Evolutionary conservation across 2,113 vertebrate genomes (phyloP).

Genomic region (Nycticorax nycticorax): DNA sequence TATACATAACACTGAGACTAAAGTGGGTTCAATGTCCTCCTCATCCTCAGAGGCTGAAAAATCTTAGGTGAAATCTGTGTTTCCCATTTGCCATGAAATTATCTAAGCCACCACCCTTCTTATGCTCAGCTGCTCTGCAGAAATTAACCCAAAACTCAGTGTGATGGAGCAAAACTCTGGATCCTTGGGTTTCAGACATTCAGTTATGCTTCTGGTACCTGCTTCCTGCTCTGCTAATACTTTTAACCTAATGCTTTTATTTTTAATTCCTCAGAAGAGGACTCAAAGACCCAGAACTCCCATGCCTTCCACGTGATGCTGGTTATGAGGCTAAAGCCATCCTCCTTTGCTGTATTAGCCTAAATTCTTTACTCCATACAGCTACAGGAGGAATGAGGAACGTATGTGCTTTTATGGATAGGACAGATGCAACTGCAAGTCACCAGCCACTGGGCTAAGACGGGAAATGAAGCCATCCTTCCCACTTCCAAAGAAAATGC

Average conservation of each 20-base stretch:
- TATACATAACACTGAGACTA: not conserved
- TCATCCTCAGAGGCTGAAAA: not conserved
- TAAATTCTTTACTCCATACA: not conserved
- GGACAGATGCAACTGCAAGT: not conserved
- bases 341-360: not conserved
- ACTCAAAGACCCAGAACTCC: not conserved
- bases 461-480: not conserved
- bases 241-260: not conserved
- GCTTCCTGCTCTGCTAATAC: not conserved
- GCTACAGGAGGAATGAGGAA: not conserved
- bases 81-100: not conserved
- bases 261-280: not conserved
- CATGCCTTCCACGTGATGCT: not conserved
- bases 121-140: not conserved
- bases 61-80: not conserved
- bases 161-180: not conserved
- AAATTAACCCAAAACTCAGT: not conserved
- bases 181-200: not conserved
- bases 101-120: not conserved
- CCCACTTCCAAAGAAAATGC: not conserved
- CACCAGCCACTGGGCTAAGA: not conserved
- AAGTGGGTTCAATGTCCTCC: not conserved
- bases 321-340: not conserved
- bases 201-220: not conserved
- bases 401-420: rapidly evolving